Conservation (phyloP, 2,797 vertebrate species). For the Botia kubotai region DNA sequence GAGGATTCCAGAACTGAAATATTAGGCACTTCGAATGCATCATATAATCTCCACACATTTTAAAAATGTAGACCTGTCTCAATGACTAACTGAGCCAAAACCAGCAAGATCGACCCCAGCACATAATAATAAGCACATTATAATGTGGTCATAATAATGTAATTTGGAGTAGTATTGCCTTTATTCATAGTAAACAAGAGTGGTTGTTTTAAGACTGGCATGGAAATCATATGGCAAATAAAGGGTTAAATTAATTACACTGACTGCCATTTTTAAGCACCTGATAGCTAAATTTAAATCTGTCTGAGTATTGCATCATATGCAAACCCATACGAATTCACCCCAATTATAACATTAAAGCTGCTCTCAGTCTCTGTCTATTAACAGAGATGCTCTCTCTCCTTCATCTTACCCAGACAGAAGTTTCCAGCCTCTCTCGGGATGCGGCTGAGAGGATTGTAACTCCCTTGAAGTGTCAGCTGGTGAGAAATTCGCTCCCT, state of each 20-base stretch:
- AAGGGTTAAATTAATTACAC: neutral
- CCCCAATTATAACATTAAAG: neutral
- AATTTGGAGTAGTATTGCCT: no score
- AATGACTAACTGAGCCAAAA: neutral
- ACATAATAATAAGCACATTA: no score
- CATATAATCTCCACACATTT: neutral
- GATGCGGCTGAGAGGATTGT: conserved; percentile 37
- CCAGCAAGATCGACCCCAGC: no score
- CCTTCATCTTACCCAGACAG: conserved; percentile 15
- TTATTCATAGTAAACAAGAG: no score
- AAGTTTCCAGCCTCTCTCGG: conserved; percentile 20
- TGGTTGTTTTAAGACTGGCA: no score
- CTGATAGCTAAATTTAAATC: neutral
- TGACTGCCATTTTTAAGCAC: neutral
- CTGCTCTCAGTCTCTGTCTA: neutral
- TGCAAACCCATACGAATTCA: neutral
- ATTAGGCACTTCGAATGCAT: neutral
- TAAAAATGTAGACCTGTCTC: neutral
- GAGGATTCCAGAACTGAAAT: neutral
- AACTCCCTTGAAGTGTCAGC: conserved; percentile 37
- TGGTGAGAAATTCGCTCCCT: conserved; percentile 29
- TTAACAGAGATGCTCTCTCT: conserved; percentile 9
- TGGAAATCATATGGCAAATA: no score
- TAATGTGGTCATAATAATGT: no score
- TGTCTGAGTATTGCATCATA: neutral